A percentile compares a stretch with the other conserved stretches of the same genome.
Evolutionary conservation across 2,797 vertebrate species (phyloP).

Genomic region (Poecilia gillii): DNA sequence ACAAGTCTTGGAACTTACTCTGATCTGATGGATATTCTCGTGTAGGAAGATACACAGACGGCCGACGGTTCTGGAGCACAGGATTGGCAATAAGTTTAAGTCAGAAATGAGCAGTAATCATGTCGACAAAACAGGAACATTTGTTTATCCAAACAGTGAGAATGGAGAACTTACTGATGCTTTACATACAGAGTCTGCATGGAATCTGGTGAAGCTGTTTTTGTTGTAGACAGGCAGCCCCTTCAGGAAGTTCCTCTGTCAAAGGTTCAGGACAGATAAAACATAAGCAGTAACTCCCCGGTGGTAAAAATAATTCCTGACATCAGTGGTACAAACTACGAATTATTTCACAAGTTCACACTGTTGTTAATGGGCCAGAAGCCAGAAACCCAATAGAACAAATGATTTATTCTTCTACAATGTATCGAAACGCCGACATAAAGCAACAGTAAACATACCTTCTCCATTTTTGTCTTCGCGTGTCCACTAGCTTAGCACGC

Average conservation of each 20-base stretch:
- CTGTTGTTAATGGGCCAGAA: background rate
- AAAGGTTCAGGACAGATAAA: slow-evolving; percentile 20
- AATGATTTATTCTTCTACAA: background rate
- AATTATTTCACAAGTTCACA: background rate
- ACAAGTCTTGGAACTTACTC: slow-evolving; percentile 80
- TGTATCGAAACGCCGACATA: background rate
- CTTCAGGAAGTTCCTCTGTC: slow-evolving; percentile 94
- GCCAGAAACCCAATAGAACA: background rate
- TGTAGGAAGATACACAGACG: slow-evolving; percentile 94
- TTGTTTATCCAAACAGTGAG: background rate
- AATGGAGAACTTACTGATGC: slow-evolving; percentile 86
- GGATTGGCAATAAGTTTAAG: background rate
- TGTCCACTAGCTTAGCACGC: background rate
- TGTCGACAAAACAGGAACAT: background rate
- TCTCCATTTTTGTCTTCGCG: slow-evolving; percentile 66
- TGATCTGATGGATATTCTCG: slow-evolving; percentile 94
- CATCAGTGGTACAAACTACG: background rate
- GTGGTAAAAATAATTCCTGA: background rate
- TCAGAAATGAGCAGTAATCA: background rate
- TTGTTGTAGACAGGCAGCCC: slow-evolving; percentile 97
- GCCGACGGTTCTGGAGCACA: slow-evolving; percentile 87
- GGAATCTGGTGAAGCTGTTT: slow-evolving; percentile 95
- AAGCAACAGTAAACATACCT: slow-evolving; percentile 44
- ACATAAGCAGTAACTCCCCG: background rate
- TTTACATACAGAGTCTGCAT: slow-evolving; percentile 96